phyloP scores from a whole-genome alignment of 2,797 vertebrate genomes.

The Rhinella marina region DNA sequence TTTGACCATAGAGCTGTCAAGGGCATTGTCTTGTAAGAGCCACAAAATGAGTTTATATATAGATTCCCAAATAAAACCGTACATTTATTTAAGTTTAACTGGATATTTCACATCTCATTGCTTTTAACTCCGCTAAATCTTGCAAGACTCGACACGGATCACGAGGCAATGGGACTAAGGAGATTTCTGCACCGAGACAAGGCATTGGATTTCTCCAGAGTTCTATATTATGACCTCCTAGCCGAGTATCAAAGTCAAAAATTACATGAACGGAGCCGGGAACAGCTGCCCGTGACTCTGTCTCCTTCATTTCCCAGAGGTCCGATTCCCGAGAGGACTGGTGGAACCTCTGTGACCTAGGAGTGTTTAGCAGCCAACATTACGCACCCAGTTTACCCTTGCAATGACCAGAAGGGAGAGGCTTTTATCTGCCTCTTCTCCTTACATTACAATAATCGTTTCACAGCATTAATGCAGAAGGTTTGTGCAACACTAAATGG shows the following conservation, averaged over 20 bases:
- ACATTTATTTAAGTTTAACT: slow-evolving; percentile 54
- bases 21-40: slow-evolving; percentile 33
- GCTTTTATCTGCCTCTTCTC: slow-evolving; percentile 75
- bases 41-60: slow-evolving; percentile 49
- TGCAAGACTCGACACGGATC: slow-evolving; percentile 48
- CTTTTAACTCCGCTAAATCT: slow-evolving; percentile 47
- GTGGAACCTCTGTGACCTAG: slow-evolving; percentile 69
- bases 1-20: slow-evolving; percentile 30
- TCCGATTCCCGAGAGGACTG: slow-evolving; percentile 49
- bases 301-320: slow-evolving; percentile 70
- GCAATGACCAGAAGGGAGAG: slow-evolving; percentile 81
- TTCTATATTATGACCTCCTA: slow-evolving; percentile 63
- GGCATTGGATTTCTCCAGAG: slow-evolving; percentile 27
- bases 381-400: slow-evolving; percentile 87
- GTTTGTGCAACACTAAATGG: slow-evolving; percentile 82
- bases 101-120: slow-evolving; percentile 50
- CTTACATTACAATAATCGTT: slow-evolving; percentile 80
- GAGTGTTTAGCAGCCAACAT: slow-evolving; percentile 58
- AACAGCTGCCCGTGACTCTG: slow-evolving; percentile 72
- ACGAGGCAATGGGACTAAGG: slow-evolving; percentile 38
- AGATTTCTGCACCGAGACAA: slow-evolving; percentile 36
- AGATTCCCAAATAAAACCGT: slow-evolving; percentile 23
- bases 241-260: slow-evolving; percentile 72
- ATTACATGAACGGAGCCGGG: slow-evolving; percentile 70
- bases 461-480: slow-evolving; percentile 81